Conservation (phyloP, 2,888 invertebrate genomes). For the Julus scandinavius region DNA sequence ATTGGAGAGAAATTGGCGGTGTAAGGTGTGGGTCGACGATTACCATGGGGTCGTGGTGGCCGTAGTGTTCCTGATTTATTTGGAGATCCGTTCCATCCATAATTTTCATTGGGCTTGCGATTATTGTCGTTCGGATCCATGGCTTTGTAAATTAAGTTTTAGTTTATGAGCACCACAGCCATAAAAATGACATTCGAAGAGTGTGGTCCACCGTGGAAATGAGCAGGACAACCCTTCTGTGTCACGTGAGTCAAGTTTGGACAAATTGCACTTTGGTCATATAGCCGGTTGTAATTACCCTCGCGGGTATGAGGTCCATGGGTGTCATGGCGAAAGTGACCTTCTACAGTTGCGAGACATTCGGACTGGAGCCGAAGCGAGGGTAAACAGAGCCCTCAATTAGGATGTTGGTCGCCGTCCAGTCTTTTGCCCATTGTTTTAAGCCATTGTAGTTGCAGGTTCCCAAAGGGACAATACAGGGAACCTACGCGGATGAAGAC, state of each 20-base stretch:
- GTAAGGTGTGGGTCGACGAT: background rate
- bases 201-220: background rate
- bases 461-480: background rate
- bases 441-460: background rate
- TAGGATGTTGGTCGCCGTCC: conserved; percentile 5
- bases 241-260: background rate
- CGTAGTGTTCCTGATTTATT: background rate
- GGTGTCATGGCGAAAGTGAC: background rate
- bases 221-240: background rate
- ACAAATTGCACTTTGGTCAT: conserved; percentile 2
- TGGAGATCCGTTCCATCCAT: background rate
- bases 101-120: background rate
- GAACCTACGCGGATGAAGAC: background rate
- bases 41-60: background rate
- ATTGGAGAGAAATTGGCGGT: conserved; percentile 8
- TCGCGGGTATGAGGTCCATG: background rate
- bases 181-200: background rate
- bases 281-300: background rate
- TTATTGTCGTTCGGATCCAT: background rate
- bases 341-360: background rate
- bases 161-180: background rate
- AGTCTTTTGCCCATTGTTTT: background rate
- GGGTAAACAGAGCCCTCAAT: background rate
- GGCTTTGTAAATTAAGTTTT: background rate
- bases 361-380: background rate